A percentile compares a stretch with the other conserved stretches of the same genome.
Evolutionary conservation across 2,888 invertebrate genomes (phyloP).

Genomic region (Lycocerus yunnanus): DNA sequence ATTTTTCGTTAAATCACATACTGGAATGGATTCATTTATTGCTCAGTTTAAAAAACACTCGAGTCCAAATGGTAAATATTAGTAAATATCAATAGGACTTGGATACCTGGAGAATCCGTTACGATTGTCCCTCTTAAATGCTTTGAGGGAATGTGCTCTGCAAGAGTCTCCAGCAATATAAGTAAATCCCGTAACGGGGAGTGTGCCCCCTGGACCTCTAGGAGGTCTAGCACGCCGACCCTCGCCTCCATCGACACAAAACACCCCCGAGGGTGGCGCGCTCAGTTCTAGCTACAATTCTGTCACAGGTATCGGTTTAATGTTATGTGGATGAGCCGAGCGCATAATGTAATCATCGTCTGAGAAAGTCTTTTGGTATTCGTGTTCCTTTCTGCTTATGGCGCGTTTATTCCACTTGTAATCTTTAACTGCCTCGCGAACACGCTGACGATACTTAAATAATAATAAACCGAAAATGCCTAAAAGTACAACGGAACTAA

Average conservation of each 20-base stretch:
- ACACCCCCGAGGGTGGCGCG: constrained; percentile 81
- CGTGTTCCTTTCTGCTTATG: constrained; percentile 78
- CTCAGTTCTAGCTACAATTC: constrained; percentile 96
- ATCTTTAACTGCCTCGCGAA: constrained; percentile 81
- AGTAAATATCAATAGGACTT: constrained; percentile 42
- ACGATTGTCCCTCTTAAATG: constrained; percentile 47
- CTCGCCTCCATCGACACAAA: constrained; percentile 64
- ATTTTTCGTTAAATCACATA: constrained; percentile 51
- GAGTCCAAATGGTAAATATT: constrained; percentile 43
- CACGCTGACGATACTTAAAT: constrained; percentile 79
- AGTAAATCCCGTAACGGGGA: constrained; percentile 76
- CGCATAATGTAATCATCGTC: constrained; percentile 84
- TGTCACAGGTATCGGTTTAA: constrained; percentile 83
- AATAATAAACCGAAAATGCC: constrained; percentile 74
- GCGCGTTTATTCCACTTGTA: constrained; percentile 79
- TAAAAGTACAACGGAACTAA: constrained; percentile 72
- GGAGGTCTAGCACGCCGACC: constrained; percentile 52
- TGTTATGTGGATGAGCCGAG: constrained; percentile 59
- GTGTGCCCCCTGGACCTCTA: constrained; percentile 62
- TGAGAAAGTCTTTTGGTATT: constrained; percentile 88
- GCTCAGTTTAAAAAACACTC: constrained; percentile 36
- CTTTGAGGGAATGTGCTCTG: constrained; percentile 57
- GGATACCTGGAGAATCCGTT: constrained; percentile 54
- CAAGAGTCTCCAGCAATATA: constrained; percentile 73
- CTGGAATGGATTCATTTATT: constrained; percentile 56